Conservation (phyloP, 2,888 invertebrate species). For the Rhamphomyia laevipes region DNA sequence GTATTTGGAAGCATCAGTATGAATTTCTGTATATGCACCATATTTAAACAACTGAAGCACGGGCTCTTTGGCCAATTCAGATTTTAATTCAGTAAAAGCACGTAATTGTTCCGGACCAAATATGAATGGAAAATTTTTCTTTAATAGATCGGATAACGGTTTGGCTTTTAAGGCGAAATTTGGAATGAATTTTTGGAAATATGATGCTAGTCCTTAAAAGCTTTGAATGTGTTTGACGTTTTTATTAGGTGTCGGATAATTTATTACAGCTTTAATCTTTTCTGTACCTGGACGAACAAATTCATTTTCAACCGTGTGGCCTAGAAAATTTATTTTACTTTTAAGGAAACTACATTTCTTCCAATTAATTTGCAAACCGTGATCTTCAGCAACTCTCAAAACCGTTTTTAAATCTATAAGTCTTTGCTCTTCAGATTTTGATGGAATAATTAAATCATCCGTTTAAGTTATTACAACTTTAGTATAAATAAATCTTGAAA, state of each 20-base stretch:
- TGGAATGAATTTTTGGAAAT: conserved; percentile 11
- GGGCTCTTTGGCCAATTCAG: conserved; percentile 9
- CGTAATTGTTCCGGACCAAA: conserved; percentile 14
- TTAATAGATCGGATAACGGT: conserved; percentile 11
- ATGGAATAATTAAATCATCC: too few species aligned
- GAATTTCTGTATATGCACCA: conserved; percentile 7
- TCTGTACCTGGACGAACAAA: conserved; percentile 10
- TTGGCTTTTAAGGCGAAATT: conserved; percentile 2
- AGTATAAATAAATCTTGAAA: too few species aligned
- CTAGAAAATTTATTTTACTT: conserved; percentile 12
- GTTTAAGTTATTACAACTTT: too few species aligned
- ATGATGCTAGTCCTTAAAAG: conserved; percentile 14
- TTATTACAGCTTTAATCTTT: conserved; percentile 10
- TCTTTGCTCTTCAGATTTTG: too few species aligned
- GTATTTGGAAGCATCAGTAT: conserved; percentile 9
- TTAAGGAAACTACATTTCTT: conserved; percentile 14
- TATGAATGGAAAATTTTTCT: conserved; percentile 17
- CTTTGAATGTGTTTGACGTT: conserved; percentile 12
- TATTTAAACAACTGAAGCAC: conserved; percentile 6
- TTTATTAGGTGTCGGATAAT: conserved; percentile 9
- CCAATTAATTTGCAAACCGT: conserved; percentile 9
- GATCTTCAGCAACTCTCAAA: conserved; percentile 11
- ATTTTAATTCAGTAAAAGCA: conserved; percentile 16
- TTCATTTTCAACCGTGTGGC: conserved; percentile 12
- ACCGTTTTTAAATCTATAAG: too few species aligned